Percentiles rank a stretch among this genome's conserved stretches.
Evolutionary conservation across 2,888 invertebrate species (phyloP).

Genomic region (Dyspetes luteomarginatus): DNA sequence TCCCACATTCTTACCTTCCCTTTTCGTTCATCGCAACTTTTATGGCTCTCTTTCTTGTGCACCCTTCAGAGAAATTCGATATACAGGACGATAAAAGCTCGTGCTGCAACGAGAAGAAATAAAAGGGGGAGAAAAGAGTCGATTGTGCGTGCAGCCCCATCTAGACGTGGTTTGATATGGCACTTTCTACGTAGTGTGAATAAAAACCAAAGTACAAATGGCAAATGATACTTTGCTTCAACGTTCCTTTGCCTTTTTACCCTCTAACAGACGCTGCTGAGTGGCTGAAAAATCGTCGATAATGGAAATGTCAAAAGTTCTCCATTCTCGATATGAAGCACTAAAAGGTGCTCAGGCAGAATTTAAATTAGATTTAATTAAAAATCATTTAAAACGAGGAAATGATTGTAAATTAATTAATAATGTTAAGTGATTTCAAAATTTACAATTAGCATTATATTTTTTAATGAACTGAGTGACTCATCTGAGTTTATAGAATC

Average conservation of each 20-base stretch:
- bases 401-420: too few species aligned
- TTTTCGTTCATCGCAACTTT: constrained; percentile 4
- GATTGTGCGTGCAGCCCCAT: background rate
- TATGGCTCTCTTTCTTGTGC: background rate
- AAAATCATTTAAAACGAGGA: too few species aligned
- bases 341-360: too few species aligned
- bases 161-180: background rate
- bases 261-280: background rate
- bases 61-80: constrained; percentile 45
- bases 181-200: too few species aligned
- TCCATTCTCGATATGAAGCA: background rate
- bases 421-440: too few species aligned
- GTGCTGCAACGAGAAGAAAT: background rate
- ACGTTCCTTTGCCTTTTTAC: background rate
- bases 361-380: too few species aligned
- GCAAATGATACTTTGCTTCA: background rate
- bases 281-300: background rate
- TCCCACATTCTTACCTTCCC: background rate
- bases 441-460: too few species aligned
- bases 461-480: too few species aligned
- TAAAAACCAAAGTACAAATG: background rate
- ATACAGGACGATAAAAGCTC: constrained; percentile 43
- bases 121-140: background rate
- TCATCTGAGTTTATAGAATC: too few species aligned
- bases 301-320: background rate